Conservation (phyloP, 2,888 invertebrate genomes). For the Neoascia interrupta region DNA sequence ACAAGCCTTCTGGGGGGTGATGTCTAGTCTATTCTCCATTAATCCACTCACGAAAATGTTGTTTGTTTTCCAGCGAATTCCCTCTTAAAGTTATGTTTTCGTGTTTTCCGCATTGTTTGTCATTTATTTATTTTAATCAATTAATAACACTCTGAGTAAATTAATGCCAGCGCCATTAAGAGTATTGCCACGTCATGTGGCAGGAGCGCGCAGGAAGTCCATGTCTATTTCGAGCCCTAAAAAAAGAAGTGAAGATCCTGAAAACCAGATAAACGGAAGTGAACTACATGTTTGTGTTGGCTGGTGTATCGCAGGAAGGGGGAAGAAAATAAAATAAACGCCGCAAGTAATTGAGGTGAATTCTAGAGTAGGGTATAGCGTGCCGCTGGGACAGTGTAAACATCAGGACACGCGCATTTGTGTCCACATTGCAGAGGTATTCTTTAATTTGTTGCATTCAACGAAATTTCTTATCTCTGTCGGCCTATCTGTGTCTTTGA, state of each 20-base stretch:
- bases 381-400: conserved; percentile 36
- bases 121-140: conserved; percentile 35
- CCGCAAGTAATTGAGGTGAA: conserved; percentile 34
- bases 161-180: conserved; percentile 21
- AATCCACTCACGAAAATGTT: not conserved
- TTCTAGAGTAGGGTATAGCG: conserved; percentile 37
- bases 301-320: not conserved
- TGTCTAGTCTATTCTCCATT: not conserved
- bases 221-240: not conserved
- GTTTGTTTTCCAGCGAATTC: no score
- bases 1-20: not conserved
- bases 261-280: conserved; percentile 25
- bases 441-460: conserved; percentile 27
- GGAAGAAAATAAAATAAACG: not conserved
- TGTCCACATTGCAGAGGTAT: conserved; percentile 2
- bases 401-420: conserved; percentile 33
- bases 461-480: not conserved
- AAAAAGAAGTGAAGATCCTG: conserved; percentile 37
- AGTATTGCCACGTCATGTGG: not conserved
- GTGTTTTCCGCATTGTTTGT: not conserved
- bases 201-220: not conserved
- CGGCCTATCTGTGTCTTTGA: conserved; percentile 6
- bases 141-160: conserved; percentile 35
- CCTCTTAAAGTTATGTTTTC: not conserved
- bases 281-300: conserved; percentile 1